phyloP scores from a whole-genome alignment of 2,888 invertebrate genomes.

The Troilus luridus region DNA sequence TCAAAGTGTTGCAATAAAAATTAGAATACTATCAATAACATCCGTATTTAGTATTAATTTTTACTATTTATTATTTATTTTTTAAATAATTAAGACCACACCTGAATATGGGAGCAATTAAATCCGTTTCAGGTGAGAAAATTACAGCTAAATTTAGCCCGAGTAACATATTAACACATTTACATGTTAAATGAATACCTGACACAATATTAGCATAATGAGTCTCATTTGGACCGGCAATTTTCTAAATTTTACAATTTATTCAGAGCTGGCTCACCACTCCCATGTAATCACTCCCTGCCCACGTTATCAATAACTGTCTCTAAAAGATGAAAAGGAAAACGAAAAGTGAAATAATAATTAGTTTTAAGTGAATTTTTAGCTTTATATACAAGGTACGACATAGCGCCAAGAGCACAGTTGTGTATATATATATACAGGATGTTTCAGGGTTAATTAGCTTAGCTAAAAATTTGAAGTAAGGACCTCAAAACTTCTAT shows the following conservation, averaged over 20 bases:
- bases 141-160: neutral
- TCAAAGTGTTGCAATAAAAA: neutral
- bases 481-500: too few relatives aligned
- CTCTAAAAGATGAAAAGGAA: neutral
- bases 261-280: neutral
- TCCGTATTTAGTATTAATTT: conserved; percentile 8
- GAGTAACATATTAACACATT: neutral
- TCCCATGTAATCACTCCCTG: neutral
- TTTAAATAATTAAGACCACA: neutral
- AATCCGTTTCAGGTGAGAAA: neutral
- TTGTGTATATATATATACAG: too few relatives aligned
- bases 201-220: neutral
- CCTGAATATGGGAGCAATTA: neutral
- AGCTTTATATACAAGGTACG: neutral
- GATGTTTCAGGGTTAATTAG: too few relatives aligned
- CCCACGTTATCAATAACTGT: neutral
- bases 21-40: neutral
- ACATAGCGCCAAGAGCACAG: too few relatives aligned
- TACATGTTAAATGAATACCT: conserved; percentile 2
- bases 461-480: too few relatives aligned
- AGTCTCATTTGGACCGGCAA: neutral
- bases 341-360: neutral
- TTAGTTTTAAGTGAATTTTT: neutral
- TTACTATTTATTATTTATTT: neutral
- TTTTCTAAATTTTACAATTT: conserved; percentile 37